Base-by-base conservation (phyloP, 2,888 invertebrate genomes). In the Neocrepidodera transversa region DNA sequence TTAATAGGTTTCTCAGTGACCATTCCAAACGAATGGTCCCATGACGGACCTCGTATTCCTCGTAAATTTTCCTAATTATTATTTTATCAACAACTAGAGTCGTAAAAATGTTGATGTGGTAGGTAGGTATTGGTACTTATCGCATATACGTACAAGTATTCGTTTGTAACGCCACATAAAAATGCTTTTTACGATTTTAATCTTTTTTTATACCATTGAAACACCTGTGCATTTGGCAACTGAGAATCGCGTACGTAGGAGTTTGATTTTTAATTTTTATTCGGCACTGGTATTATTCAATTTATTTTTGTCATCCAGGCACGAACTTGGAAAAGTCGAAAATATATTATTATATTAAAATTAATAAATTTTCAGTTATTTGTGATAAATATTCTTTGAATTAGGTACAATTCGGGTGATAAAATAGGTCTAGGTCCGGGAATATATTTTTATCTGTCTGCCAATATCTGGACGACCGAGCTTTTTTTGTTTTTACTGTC, bases 51-150 rank as follows among this genome's bases (percentile, higher is more conserved):
- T 28, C n/a, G 23, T 23, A 16, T 11, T 36, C 36, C 42, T 53
- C 54, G 54, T 54, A 54, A 54, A 54, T 54, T 54, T 45, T 36
- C 35, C 45, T 54, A 54, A 54, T 54, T 54, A 54, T 54, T 54
- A 54, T 45, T 54, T 54, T 54, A 54, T 54, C 54, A 54, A 45
- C 54, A 45, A 20, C 42, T 30, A 14, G n/a, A 54, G 32, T 35
- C 45, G 26, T 54, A 54, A 54, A 54, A 47, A 45, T 35, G 8
- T 17, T 32, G 45, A 32, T 45, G 45, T 52, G 28, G 52, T 38
- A 35, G 30, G 36, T 51, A 23, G 20, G 50, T 42, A 45, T 28
- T 45, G 45, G 43, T 53, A 45, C 53, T 53, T 53, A 54, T 54
- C 54, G 54, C 45, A 47, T 40, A 45, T 47, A 54, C 54, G 26